Conservation (phyloP, 1,140 invertebrate species). For the Hylaeus anthracinus region DNA sequence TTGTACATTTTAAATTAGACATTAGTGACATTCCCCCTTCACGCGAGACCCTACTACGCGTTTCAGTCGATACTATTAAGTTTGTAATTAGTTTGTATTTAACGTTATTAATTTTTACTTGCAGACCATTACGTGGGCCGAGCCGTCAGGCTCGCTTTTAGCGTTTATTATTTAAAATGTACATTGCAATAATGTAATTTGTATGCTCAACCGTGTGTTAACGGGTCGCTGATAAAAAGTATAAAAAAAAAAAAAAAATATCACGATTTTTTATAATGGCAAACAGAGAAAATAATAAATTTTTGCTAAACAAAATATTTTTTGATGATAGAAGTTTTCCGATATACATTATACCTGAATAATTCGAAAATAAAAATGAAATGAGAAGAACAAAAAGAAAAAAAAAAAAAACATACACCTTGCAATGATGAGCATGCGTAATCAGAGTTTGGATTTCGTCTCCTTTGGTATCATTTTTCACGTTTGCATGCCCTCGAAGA, state of each 20-base stretch:
- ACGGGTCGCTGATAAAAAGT: conserved; percentile 4
- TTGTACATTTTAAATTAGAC: conserved; percentile 52
- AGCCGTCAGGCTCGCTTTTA: conserved; percentile 54
- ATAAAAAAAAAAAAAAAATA: conserved; percentile 1
- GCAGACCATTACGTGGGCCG: conserved; percentile 49
- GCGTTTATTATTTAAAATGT: conserved; percentile 75
- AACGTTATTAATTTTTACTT: conserved; percentile 70
- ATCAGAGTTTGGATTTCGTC: conserved; percentile 70
- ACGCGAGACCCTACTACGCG: conserved; percentile 9
- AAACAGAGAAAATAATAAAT: conserved; percentile 61
- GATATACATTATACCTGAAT: conserved; percentile 43
- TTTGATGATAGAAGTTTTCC: conserved; percentile 52
- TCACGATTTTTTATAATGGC: conserved; percentile 60
- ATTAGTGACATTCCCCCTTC: conserved; percentile 47
- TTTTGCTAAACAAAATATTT: conserved; percentile 59
- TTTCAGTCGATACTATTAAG: conserved; percentile 73
- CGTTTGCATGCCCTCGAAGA: conserved; percentile 61
- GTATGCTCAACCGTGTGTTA: conserved; percentile 68
- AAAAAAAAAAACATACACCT: conserved; percentile 48
- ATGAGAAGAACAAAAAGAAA: background rate
- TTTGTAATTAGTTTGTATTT: conserved; percentile 81
- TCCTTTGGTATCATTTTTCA: conserved; percentile 53
- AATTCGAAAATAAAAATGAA: background rate
- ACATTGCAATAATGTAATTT: conserved; percentile 77
- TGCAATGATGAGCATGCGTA: conserved; percentile 74